Conservation (phyloP, 2,888 invertebrate species). For the Xylota segnis region DNA sequence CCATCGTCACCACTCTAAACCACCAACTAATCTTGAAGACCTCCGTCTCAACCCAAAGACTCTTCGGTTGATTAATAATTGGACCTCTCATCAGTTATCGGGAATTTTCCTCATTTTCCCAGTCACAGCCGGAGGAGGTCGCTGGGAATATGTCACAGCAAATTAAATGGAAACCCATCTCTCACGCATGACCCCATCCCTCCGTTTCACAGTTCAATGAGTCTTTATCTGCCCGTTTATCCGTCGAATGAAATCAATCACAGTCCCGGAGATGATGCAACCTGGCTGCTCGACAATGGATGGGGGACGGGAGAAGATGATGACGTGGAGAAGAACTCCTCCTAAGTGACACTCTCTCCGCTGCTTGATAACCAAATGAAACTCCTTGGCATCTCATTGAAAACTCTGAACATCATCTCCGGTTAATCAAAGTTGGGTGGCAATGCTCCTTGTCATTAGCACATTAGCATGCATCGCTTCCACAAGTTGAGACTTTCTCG, state of each 20-base stretch:
- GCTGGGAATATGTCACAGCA: conserved; percentile 63
- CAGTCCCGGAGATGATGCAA: conserved; percentile 28
- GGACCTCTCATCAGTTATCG: conserved; percentile 69
- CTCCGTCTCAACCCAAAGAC: conserved; percentile 34
- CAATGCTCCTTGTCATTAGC: conserved; percentile 70
- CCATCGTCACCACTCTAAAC: conserved; percentile 65
- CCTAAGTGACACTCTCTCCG: conserved; percentile 19
- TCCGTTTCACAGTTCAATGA: conserved; percentile 34
- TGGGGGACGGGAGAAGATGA: background rate
- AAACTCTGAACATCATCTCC: conserved; percentile 64
- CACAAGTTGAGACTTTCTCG: conserved; percentile 53
- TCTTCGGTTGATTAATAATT: conserved; percentile 68
- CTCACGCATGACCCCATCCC: conserved; percentile 44
- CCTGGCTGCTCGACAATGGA: no score
- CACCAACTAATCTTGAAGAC: conserved; percentile 58
- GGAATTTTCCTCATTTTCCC: conserved; percentile 54
- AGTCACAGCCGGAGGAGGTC: conserved; percentile 38
- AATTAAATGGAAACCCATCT: conserved; percentile 67
- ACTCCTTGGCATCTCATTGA: conserved; percentile 54
- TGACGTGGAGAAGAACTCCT: background rate
- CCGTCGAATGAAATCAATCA: conserved; percentile 64
- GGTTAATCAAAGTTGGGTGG: conserved; percentile 70
- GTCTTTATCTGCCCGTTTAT: conserved; percentile 26
- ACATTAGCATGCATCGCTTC: conserved; percentile 72
- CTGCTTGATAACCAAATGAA: conserved; percentile 31